phyloP scores from a whole-genome alignment of 2,888 invertebrate species.

The Chrysotoxum bicinctum region DNA sequence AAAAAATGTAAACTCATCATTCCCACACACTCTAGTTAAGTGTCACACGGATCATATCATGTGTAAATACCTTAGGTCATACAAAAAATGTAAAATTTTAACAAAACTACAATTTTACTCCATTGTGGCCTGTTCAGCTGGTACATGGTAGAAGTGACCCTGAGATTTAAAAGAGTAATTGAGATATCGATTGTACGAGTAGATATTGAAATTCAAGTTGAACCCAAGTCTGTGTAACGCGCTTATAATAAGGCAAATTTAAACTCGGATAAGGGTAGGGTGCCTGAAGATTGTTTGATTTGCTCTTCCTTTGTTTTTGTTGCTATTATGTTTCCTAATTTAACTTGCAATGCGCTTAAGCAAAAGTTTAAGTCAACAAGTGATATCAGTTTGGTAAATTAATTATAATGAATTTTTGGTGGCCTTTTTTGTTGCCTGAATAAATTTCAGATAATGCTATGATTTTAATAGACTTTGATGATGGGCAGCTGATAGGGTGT shows the following conservation, averaged over 20 bases:
- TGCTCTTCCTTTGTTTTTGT: neutral
- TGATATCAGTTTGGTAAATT: constrained; percentile 40
- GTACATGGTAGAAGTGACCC: no score
- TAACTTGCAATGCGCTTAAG: neutral
- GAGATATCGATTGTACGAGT: constrained; percentile 41
- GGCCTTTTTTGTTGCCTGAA: neutral
- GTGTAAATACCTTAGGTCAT: no score
- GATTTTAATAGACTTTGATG: neutral
- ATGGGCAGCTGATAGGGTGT: neutral
- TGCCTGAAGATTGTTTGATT: neutral
- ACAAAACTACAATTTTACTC: neutral
- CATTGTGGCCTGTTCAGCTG: neutral
- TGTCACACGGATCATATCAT: no score
- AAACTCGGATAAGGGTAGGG: neutral
- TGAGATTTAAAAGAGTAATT: constrained; percentile 25
- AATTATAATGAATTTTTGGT: constrained; percentile 43
- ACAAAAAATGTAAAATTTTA: neutral
- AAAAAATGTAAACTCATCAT: no score
- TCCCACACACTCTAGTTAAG: no score
- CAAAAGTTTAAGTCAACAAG: constrained; percentile 33
- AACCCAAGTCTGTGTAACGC: neutral
- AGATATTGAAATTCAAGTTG: constrained; percentile 43
- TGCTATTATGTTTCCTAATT: neutral
- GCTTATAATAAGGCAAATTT: constrained; percentile 29
- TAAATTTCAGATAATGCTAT: neutral